Conservation (phyloP, 2,113 vertebrate species). For the Pipra filicauda region DNA sequence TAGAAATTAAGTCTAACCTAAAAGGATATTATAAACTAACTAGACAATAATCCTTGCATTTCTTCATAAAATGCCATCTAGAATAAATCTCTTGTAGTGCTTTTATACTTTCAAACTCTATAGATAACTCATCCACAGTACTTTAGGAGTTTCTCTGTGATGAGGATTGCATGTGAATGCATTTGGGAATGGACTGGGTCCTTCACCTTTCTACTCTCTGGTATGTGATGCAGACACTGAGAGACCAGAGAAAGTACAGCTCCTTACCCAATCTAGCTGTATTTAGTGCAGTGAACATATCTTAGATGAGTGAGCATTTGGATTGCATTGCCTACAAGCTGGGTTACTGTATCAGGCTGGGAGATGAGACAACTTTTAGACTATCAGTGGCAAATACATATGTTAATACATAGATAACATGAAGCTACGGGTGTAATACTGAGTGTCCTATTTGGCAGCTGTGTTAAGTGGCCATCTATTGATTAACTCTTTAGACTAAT, state of each 20-base stretch:
- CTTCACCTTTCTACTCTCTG: not conserved
- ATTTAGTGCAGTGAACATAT: not conserved
- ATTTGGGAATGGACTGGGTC: not conserved
- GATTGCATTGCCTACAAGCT: fast-evolving
- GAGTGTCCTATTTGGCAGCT: not conserved
- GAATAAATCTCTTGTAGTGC: not conserved
- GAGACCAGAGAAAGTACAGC: not conserved
- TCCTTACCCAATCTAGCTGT: not conserved
- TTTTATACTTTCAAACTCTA: not conserved
- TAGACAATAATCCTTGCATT: not conserved
- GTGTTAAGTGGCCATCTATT: not conserved
- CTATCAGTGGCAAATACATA: not conserved
- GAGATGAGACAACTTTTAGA: not conserved
- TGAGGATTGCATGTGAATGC: not conserved
- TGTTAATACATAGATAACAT: not conserved
- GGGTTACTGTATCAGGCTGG: not conserved
- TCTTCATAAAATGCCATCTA: not conserved
- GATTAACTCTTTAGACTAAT: not conserved
- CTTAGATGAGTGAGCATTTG: not conserved
- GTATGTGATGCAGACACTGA: not conserved
- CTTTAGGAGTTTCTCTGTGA: not conserved
- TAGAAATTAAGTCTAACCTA: not conserved
- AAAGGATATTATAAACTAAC: not conserved
- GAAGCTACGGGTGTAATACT: not conserved
- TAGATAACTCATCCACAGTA: not conserved